These are phyloP conservation scores for Synodontis membranacea DNA, from an alignment of 2,113 vertebrate genomes.

Conservation along the genomic window DNA sequence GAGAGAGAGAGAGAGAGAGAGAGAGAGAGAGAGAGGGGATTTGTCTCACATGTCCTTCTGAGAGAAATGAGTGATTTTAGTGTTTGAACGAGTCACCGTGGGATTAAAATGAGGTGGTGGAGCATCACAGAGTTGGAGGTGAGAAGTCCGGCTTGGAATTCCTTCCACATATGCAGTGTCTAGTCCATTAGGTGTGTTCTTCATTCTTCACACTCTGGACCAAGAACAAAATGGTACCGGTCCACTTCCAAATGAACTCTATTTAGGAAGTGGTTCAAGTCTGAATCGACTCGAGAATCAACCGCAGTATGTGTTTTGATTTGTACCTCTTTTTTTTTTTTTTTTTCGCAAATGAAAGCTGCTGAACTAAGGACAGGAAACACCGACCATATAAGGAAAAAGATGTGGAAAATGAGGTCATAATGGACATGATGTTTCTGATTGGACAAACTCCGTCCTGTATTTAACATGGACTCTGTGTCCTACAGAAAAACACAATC, in stretches of 20 bases:
- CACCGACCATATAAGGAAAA: not conserved
- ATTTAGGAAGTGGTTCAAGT: not conserved
- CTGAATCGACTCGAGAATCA: not conserved
- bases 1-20: slow-evolving; percentile 50
- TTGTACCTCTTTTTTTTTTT: not conserved
- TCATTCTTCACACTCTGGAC: not conserved
- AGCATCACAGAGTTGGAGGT: too few species aligned
- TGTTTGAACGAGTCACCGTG: slow-evolving; percentile 29
- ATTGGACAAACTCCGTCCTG: slow-evolving; percentile 5
- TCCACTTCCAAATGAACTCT: not conserved
- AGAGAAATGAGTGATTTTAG: slow-evolving; percentile 42
- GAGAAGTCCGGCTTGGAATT: not conserved
- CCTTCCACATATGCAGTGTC: not conserved
- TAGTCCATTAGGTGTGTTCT: not conserved
- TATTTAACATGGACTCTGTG: slow-evolving; percentile 56
- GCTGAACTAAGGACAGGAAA: not conserved
- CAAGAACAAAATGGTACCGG: not conserved
- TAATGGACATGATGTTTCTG: not conserved
- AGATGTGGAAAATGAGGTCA: not conserved
- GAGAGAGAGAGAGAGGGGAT: slow-evolving; percentile 49
- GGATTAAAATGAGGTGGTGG: slow-evolving; percentile 32
- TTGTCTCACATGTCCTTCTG: slow-evolving; percentile 60
- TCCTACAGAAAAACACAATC: slow-evolving; percentile 59
- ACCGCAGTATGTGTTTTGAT: not conserved
- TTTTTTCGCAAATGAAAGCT: not conserved